Conservation (phyloP, 2,888 invertebrate genomes). For the Elysia crispata region DNA sequence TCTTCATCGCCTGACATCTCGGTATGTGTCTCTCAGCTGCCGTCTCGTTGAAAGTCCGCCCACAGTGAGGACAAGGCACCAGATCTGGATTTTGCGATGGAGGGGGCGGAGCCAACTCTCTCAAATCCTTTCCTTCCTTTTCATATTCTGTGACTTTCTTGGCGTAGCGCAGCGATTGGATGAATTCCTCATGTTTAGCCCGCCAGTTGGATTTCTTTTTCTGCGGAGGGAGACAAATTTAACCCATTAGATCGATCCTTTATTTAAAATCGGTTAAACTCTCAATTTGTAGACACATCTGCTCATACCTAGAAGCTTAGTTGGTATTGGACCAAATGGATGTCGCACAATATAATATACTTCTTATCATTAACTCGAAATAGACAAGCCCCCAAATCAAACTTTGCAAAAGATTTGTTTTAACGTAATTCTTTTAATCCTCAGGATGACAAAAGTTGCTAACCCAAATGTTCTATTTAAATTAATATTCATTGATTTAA, state of each 20-base stretch:
- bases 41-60: constrained; percentile 88
- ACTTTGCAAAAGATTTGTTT: too few relatives aligned
- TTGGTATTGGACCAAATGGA: too few relatives aligned
- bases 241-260: not conserved
- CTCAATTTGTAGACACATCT: too few relatives aligned
- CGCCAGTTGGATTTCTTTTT: constrained; percentile 73
- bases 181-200: constrained; percentile 72
- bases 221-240: constrained; percentile 45
- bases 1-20: constrained; percentile 86
- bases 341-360: too few relatives aligned
- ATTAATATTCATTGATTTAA: too few relatives aligned
- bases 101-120: constrained; percentile 87
- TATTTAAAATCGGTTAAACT: too few relatives aligned
- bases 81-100: constrained; percentile 91
- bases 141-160: constrained; percentile 71
- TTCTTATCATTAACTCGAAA: too few relatives aligned
- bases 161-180: constrained; percentile 72
- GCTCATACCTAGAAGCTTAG: too few relatives aligned
- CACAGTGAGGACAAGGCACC: constrained; percentile 92
- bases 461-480: too few relatives aligned
- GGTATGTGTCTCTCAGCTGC: constrained; percentile 93
- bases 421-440: too few relatives aligned
- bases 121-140: constrained; percentile 85
- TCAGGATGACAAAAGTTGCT: too few relatives aligned
- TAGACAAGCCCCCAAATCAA: too few relatives aligned